These are phyloP conservation scores for Malacosoma neustria DNA, from an alignment of 2,888 invertebrate species.

Conservation along the genomic window DNA sequence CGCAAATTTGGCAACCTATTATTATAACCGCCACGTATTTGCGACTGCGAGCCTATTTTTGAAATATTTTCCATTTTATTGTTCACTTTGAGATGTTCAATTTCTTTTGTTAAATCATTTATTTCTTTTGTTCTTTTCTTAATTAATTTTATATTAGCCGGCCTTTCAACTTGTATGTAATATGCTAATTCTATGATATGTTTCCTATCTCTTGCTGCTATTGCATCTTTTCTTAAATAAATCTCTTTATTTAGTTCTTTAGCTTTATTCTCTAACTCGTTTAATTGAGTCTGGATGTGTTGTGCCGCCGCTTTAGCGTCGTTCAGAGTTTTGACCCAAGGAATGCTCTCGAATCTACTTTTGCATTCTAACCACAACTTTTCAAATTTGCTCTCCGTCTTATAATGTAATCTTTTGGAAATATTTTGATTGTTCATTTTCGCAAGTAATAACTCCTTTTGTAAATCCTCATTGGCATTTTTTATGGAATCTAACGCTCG, in stretches of 20 bases:
- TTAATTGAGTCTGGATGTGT: constrained; percentile 23
- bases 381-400: constrained; percentile 42
- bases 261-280: constrained; percentile 24
- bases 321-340: constrained; percentile 38
- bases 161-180: constrained; percentile 33
- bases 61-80: constrained; percentile 6
- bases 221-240: constrained; percentile 21
- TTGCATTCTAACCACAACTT: constrained; percentile 41
- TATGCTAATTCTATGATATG: constrained; percentile 39
- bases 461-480: constrained; percentile 41
- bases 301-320: constrained; percentile 23
- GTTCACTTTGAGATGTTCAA: constrained; percentile 14
- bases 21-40: no score
- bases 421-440: constrained; percentile 34
- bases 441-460: constrained; percentile 37
- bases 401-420: constrained; percentile 28
- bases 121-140: constrained; percentile 24
- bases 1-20: no score
- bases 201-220: constrained; percentile 26
- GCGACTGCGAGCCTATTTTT: no score
- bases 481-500: constrained; percentile 36
- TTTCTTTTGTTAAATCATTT: constrained; percentile 19
- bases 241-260: constrained; percentile 24
- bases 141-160: constrained; percentile 26
- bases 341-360: constrained; percentile 44